Conservation (phyloP, 2,113 vertebrate species). For the Nothobranchius kuhntae region DNA sequence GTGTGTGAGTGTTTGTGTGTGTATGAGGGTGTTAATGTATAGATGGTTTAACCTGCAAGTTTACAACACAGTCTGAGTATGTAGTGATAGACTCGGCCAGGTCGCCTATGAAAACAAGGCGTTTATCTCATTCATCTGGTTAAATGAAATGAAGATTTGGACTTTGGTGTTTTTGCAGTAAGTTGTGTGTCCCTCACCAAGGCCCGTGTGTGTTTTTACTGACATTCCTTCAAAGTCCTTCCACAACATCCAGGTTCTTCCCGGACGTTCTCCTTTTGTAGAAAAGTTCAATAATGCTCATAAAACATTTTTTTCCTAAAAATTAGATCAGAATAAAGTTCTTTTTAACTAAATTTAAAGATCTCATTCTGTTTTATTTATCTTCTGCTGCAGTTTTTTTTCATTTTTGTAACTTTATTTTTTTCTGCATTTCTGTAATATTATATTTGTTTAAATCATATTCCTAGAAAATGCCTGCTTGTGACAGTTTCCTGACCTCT, state of each 20-base stretch:
- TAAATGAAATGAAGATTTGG: too few species aligned
- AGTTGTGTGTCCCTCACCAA: background rate
- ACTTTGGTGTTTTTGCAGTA: background rate
- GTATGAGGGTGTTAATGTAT: slow-evolving; percentile 21
- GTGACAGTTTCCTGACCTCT: background rate
- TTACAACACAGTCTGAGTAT: background rate
- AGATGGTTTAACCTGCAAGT: slow-evolving; percentile 7
- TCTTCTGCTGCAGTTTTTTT: too few species aligned
- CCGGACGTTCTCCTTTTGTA: too few species aligned
- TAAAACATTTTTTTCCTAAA: too few species aligned
- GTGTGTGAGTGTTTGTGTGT: slow-evolving; percentile 8
- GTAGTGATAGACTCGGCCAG: too few species aligned
- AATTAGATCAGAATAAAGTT: too few species aligned
- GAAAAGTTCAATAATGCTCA: too few species aligned
- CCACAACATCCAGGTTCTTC: background rate
- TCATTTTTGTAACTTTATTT: too few species aligned
- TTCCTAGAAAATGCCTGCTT: background rate
- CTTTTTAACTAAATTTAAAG: too few species aligned
- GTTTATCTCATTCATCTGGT: too few species aligned
- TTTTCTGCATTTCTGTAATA: background rate
- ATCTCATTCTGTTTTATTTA: too few species aligned
- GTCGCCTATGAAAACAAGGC: too few species aligned
- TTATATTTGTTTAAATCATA: background rate
- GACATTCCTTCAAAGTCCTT: background rate
- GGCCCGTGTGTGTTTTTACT: background rate